Evolutionary conservation across 2,888 invertebrate genomes (phyloP).

Genomic region (Phyto melanocephala): DNA sequence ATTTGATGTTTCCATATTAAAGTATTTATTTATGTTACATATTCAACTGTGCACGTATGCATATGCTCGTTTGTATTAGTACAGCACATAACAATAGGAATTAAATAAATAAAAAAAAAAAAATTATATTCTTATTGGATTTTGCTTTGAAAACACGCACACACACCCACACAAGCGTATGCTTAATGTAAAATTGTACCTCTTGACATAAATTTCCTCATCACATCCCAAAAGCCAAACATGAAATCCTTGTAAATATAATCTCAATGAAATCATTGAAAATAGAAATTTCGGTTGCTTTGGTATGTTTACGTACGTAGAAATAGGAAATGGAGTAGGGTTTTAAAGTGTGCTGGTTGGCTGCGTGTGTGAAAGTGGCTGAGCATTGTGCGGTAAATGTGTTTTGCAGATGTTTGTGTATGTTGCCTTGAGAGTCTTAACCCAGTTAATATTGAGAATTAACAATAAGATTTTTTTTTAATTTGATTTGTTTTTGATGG

Average conservation of each 20-base stretch:
- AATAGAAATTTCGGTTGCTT: not conserved
- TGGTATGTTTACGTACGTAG: not conserved
- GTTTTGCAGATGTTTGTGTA: not conserved
- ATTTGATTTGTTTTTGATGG: too few relatives aligned
- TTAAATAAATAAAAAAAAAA: conserved; percentile 34
- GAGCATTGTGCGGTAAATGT: not conserved
- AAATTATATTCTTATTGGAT: not conserved
- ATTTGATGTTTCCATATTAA: not conserved
- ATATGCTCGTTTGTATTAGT: not conserved
- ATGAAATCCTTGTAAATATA: conserved; percentile 15
- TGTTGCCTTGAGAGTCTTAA: not conserved
- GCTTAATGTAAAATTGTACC: not conserved
- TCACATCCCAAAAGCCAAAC: not conserved
- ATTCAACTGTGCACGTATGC: too few relatives aligned
- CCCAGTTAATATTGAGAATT: not conserved
- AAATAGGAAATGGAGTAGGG: not conserved
- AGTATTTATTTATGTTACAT: not conserved
- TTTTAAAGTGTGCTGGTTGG: not conserved
- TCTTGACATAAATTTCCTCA: conserved; percentile 29
- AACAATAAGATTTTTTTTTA: not conserved
- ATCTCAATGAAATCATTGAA: conserved; percentile 21
- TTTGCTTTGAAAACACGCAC: not conserved
- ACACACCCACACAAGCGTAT: too few relatives aligned
- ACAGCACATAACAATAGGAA: conserved; percentile 25
- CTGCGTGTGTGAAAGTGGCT: not conserved